Conservation (phyloP, 2,797 vertebrate species). For the Cynodonichthys magdalenae region DNA sequence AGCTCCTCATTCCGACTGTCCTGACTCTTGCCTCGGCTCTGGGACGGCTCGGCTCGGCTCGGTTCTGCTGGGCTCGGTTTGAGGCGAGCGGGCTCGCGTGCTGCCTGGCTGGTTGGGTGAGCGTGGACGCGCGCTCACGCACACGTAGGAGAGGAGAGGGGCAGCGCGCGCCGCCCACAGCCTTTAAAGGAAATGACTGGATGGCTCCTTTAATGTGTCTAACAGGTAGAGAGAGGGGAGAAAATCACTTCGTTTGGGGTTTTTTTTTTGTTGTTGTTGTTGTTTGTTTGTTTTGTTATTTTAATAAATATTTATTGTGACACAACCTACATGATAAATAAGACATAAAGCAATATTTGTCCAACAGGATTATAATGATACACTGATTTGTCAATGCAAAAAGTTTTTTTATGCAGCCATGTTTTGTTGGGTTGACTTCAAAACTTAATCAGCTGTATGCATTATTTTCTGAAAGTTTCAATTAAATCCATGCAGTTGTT, state of each 20-base stretch:
- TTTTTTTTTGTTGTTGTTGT: too few species aligned
- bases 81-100: constrained; percentile 28
- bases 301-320: too few species aligned
- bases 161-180: constrained; percentile 74
- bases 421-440: too few species aligned
- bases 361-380: too few species aligned
- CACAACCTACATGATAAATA: too few species aligned
- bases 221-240: constrained; percentile 3
- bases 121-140: constrained; percentile 41
- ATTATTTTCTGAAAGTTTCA: too few species aligned
- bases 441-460: too few species aligned
- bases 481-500: too few species aligned
- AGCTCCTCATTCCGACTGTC: constrained; percentile 55
- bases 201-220: constrained; percentile 25
- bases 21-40: constrained; percentile 31
- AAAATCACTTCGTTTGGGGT: neutral
- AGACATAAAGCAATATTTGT: too few species aligned
- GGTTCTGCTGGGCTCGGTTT: constrained; percentile 28
- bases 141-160: constrained; percentile 35
- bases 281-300: neutral
- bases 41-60: constrained; percentile 11
- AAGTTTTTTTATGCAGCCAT: too few species aligned
- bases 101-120: constrained; percentile 32
- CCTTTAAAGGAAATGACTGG: constrained; percentile 47
- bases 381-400: too few species aligned